Conservation (phyloP, 2,797 vertebrate species). For the Macrochelys suwanniensis region DNA sequence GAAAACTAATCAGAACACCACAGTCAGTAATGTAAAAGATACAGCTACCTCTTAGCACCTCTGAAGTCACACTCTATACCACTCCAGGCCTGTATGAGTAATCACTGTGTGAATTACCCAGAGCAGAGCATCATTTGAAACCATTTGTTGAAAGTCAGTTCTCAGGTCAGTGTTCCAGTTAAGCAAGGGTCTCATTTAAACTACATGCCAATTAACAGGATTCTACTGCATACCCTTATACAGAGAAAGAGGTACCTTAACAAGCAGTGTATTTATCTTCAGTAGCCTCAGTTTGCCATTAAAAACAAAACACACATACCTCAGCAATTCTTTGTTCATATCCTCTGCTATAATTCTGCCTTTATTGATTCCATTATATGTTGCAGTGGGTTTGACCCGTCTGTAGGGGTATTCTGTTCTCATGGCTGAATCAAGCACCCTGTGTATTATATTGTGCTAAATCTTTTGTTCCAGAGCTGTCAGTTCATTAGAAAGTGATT, state of each 20-base stretch:
- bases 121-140: constrained; percentile 50
- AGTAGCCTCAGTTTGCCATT: constrained; percentile 44
- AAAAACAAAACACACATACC: background rate
- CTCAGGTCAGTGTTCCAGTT: constrained; percentile 57
- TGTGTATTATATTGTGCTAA: background rate
- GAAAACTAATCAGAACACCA: constrained; percentile 66
- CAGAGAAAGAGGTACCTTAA: constrained; percentile 39
- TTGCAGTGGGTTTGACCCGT: background rate
- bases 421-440: background rate
- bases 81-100: constrained; percentile 31
- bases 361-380: background rate
- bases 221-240: constrained; percentile 31
- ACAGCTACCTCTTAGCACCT: constrained; percentile 39
- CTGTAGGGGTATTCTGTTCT: too few relatives aligned
- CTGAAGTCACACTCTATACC: constrained; percentile 25
- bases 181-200: constrained; percentile 64
- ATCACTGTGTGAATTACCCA: constrained; percentile 58
- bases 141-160: constrained; percentile 56
- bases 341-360: background rate
- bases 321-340: background rate
- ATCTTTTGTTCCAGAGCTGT: background rate
- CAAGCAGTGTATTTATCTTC: constrained; percentile 3
- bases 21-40: constrained; percentile 36
- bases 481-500: background rate
- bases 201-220: constrained; percentile 61